Percentiles rank a stretch among this genome's conserved stretches.
phyloP scores from a whole-genome alignment of 64 coral and sea anemone genomes.

The Astreopora myriophthalma region DNA sequence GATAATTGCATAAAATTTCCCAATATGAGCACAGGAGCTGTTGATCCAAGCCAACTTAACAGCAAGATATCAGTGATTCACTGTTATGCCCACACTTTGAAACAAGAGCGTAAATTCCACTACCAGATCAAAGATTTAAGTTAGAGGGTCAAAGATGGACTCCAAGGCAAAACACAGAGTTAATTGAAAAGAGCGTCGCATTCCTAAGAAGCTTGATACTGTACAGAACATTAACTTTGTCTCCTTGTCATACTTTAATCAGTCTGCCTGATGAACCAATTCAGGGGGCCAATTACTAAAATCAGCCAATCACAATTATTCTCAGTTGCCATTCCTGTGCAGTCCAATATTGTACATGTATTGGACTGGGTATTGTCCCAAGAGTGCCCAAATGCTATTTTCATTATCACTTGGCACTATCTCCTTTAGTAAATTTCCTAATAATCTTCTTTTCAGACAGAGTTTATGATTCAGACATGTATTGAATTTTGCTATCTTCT shows the following conservation, averaged over 20 bases:
- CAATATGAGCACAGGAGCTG: background rate
- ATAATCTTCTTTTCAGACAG: background rate
- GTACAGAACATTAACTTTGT: too few relatives aligned
- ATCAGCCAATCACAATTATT: background rate
- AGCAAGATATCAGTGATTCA: too few relatives aligned
- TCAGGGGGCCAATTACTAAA: background rate
- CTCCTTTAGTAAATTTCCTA: background rate
- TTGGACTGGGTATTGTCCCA: background rate
- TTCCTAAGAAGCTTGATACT: too few relatives aligned
- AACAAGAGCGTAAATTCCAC: too few relatives aligned
- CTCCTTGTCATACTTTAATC: too few relatives aligned
- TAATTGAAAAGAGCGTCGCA: too few relatives aligned
- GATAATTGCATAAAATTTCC: too few relatives aligned
- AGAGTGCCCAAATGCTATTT: background rate
- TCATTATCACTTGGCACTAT: background rate
- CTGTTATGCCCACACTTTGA: too few relatives aligned
- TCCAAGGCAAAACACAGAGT: too few relatives aligned
- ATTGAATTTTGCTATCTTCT: background rate
- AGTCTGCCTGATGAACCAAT: too few relatives aligned
- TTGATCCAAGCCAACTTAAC: background rate
- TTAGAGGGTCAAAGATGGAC: too few relatives aligned
- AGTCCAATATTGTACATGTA: background rate
- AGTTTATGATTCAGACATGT: background rate
- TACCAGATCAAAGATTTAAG: too few relatives aligned
- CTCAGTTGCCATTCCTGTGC: background rate